These are phyloP conservation scores for Ephialtes manifestator DNA, from an alignment of 2,888 invertebrate species.

Conservation along the genomic window DNA sequence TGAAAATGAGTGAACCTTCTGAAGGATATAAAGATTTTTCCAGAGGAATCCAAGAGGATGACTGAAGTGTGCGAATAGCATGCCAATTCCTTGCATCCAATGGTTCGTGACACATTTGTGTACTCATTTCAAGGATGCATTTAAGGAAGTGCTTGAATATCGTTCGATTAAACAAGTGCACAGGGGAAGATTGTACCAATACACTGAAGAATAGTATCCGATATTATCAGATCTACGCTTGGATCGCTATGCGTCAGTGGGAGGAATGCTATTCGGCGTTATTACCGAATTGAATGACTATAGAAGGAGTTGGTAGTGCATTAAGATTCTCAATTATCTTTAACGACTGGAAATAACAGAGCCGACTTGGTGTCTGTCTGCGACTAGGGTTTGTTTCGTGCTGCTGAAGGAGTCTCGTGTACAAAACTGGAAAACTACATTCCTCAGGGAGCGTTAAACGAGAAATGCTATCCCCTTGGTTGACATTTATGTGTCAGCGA, in stretches of 20 bases:
- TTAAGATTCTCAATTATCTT: conserved; percentile 30
- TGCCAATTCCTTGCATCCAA: not conserved
- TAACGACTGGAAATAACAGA: not conserved
- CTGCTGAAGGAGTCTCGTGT: not conserved
- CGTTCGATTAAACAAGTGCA: not conserved
- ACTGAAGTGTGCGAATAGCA: not conserved
- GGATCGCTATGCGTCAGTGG: not conserved
- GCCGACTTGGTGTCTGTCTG: not conserved
- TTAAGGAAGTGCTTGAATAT: not conserved
- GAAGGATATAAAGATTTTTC: not conserved
- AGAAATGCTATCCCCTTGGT: conserved; percentile 44
- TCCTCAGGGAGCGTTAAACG: conserved; percentile 37
- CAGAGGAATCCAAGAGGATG: not conserved
- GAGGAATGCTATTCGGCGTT: too few species aligned
- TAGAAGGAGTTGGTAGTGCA: not conserved
- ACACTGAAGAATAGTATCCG: not conserved
- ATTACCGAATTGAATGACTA: not conserved
- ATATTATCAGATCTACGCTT: not conserved
- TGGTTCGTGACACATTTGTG: conserved; percentile 22
- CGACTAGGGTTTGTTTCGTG: conserved; percentile 21
- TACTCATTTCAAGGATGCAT: conserved; percentile 7
- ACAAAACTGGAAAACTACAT: conserved; percentile 39
- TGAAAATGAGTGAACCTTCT: not conserved
- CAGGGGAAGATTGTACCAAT: not conserved
- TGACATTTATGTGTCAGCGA: conserved; percentile 62